These are phyloP conservation scores for Aplysina aerophoba DNA, from an alignment of 37 sponge, comb jelly and placozoan species.

Conservation along the genomic window DNA sequence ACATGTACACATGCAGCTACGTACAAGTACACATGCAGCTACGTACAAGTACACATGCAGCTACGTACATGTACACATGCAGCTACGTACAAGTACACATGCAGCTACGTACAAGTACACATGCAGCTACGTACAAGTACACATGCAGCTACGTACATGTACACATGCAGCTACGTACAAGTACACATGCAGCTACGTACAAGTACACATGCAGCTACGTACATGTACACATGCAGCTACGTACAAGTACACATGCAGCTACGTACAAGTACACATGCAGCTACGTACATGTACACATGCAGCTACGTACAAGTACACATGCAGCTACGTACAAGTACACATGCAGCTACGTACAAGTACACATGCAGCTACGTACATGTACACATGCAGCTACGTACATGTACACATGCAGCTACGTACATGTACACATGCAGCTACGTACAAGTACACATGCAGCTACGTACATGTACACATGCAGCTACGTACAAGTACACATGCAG, in stretches of 20 bases:
- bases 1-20: no score
- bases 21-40: no score
- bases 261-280: no score
- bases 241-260: background rate
- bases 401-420: background rate
- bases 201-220: background rate
- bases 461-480: conserved; percentile 11
- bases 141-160: conserved; percentile 15
- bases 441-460: conserved; percentile 9
- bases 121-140: background rate
- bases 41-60: conserved; percentile 10
- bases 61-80: conserved; percentile 18
- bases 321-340: background rate
- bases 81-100: background rate
- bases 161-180: background rate
- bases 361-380: background rate
- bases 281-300: background rate
- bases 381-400: conserved; percentile 20
- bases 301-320: conserved; percentile 25
- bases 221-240: conserved; percentile 22
- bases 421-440: no score
- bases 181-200: no score
- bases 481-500: background rate
- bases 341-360: no score
- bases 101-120: no score